These are phyloP conservation scores for Polyergus mexicanus DNA, from an alignment of 1,140 invertebrate species.

Conservation along the genomic window DNA sequence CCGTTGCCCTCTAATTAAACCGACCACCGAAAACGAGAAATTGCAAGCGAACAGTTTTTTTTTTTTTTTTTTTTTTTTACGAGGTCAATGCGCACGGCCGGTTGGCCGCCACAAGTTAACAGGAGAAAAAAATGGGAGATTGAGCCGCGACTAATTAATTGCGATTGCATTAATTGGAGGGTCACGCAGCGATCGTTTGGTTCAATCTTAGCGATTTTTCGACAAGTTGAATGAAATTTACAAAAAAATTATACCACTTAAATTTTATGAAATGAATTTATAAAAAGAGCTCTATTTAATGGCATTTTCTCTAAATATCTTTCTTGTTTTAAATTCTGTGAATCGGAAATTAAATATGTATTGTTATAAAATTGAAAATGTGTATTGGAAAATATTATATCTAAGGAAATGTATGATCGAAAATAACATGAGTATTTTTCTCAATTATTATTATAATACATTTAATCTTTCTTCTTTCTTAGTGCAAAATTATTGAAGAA, in stretches of 20 bases:
- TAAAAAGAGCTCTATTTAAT: neutral
- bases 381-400: neutral
- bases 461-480: neutral
- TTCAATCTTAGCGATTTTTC: slow-evolving; percentile 29
- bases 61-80: slow-evolving; percentile 65
- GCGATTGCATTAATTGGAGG: slow-evolving; percentile 62
- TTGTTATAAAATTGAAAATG: neutral
- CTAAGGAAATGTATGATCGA: neutral
- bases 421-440: neutral
- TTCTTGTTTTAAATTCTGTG: neutral
- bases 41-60: slow-evolving; percentile 54
- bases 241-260: neutral
- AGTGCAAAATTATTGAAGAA: neutral
- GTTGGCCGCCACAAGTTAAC: neutral
- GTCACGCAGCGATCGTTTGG: slow-evolving; percentile 1
- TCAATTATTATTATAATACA: neutral
- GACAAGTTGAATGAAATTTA: slow-evolving; percentile 35
- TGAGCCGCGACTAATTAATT: slow-evolving; percentile 36
- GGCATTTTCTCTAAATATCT: neutral
- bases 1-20: slow-evolving; percentile 75
- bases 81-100: slow-evolving; percentile 9
- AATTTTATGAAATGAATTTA: slow-evolving; percentile 8
- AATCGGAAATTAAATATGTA: neutral
- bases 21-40: slow-evolving; percentile 62
- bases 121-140: neutral